phyloP scores from a whole-genome alignment of 2,797 vertebrate genomes.

The Mustela erminea region DNA sequence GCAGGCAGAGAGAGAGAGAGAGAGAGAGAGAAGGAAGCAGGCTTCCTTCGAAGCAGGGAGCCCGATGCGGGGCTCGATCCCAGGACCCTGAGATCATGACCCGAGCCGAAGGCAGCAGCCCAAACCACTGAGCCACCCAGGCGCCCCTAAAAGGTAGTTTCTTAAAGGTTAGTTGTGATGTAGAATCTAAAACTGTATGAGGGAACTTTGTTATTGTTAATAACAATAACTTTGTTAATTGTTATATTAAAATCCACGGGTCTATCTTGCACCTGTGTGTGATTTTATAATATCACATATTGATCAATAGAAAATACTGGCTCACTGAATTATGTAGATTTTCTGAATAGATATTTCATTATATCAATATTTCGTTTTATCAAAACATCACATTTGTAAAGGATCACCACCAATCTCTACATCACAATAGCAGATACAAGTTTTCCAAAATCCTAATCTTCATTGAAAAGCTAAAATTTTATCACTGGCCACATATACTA shows the following conservation, averaged over 20 bases:
- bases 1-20: no score
- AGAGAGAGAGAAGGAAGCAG: no score
- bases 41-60: no score
- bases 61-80: no score
- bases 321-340: not conserved
- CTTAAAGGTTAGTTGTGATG: not conserved
- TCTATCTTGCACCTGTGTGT: not conserved
- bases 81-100: no score
- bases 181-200: not conserved
- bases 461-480: conserved; percentile 7
- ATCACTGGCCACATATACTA: not conserved
- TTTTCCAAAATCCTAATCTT: conserved; percentile 45
- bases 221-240: not conserved
- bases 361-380: not conserved
- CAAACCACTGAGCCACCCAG: no score
- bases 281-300: not conserved
- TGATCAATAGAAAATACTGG: not conserved
- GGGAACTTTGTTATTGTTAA: not conserved
- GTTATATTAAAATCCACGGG: not conserved
- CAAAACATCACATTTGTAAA: not conserved
- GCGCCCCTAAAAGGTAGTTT: not conserved
- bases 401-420: not conserved
- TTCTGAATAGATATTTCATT: conserved; percentile 13
- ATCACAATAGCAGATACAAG: not conserved
- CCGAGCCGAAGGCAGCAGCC: no score